Evolutionary conservation across 2,797 vertebrate species (phyloP).

Genomic region (Pseudomugil tenellus): DNA sequence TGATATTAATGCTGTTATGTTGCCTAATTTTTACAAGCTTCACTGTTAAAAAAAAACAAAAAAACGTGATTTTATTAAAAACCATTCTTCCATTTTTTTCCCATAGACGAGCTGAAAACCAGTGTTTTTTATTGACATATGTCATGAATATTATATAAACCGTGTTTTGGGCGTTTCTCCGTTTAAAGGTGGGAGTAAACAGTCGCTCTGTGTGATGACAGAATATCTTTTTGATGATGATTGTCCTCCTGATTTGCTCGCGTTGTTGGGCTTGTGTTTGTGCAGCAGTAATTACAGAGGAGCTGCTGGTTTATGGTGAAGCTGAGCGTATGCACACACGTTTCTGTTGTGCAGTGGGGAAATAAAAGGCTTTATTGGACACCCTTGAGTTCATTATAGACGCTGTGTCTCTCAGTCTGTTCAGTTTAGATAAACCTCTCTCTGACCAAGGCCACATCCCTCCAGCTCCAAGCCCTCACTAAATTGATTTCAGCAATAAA

Average conservation of each 20-base stretch:
- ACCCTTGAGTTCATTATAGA: conserved; percentile 85
- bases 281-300: conserved; percentile 33
- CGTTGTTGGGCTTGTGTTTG: conserved; percentile 57
- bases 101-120: no score
- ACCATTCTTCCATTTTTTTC: no score
- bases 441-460: conserved; percentile 85
- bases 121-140: no score
- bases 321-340: conserved; percentile 21
- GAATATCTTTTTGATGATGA: conserved; percentile 46
- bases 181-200: conserved; percentile 71
- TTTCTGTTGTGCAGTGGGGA: conserved; percentile 49
- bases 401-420: conserved; percentile 84
- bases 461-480: conserved; percentile 80
- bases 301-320: conserved; percentile 33
- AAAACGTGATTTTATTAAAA: no score
- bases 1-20: no score
- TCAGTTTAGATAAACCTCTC: conserved; percentile 89
- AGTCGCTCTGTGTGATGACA: conserved; percentile 43
- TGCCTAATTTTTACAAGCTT: no score
- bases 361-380: conserved; percentile 86
- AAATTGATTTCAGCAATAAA: conserved; percentile 94
- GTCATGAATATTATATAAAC: no score
- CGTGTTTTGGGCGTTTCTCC: not conserved
- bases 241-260: conserved; percentile 46
- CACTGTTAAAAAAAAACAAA: no score